Base-by-base conservation (phyloP, 2,113 vertebrate genomes). In the Bettongia penicillata region DNA sequence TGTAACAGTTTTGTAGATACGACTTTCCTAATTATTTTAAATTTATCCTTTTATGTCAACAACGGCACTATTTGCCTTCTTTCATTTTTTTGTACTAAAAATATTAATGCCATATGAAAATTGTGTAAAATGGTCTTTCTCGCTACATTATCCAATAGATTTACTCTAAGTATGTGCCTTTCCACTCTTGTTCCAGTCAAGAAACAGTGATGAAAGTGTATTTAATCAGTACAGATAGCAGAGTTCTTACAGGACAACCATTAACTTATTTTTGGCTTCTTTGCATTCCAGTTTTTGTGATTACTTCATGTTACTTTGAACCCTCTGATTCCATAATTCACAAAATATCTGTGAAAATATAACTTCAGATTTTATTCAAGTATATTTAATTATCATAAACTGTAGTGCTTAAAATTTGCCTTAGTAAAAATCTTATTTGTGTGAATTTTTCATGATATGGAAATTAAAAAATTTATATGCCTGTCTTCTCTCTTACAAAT, bases 211-310 rank as follows among this genome's bases (percentile, higher is more conserved):
- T 97, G 97, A 97, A 94, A 97, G 97, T 96, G 95, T 95, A 96
- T 77, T 98, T 97, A 94, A 2, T 98, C 96, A 57, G 51, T 77
- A 31, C 48, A 97, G 97, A 97, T 97, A 97, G 91, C 93, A n/a
- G 11, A 96, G 96, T 98, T 98, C 96, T 92, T 97, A 91, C 51
- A 91, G 95, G 51, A 94, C 95, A 96, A 8, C 94, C 95, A 91
- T 84, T 52, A 0, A 93, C 97, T 98, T 97, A 97, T 97, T 98
- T 98, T 97, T 98, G 97, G 96, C 95, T 53, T 97, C 94, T 98
- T 96, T 97, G 94, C 97, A 97, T 98, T 98, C 97, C 95, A 94
- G 94, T 96, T 97, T 96, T 94, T 94, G n/a, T 95, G 97, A 98
- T 97, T 96, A 92, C 89, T 93, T 96, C 50, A 95, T 92, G 28